Base-by-base conservation (phyloP, 2,113 vertebrate genomes). In the Cichladusa arquata region DNA sequence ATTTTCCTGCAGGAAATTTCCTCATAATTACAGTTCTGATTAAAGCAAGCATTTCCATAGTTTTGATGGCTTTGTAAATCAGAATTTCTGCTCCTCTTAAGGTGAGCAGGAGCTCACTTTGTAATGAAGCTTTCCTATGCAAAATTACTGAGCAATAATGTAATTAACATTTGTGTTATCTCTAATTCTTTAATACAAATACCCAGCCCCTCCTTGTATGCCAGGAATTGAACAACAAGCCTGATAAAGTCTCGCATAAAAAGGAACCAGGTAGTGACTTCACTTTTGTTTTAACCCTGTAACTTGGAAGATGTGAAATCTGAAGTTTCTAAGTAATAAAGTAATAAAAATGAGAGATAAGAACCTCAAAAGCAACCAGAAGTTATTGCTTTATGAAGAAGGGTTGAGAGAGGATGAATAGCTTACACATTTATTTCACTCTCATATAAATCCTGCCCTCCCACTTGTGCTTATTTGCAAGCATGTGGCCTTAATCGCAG, bases 51-150 rank as follows among this genome's bases (percentile, higher is more conserved):
- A 82, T 93, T 95, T 92, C 54, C 85, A 77, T 58, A 57, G 84
- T 93, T 94, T 88, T 77, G 79, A 90, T 86, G 54, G 79, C 62
- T 96, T 96, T 90, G 79, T 82, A 94, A 95, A 94, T 92, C 73
- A 91, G 50, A 61, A 34, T 78, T 83, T 57, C 40, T 91, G 56
- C 17, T 94, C n/a, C 61, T 90, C 31, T 86, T 83, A 66, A 12
- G 33, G 51, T 83, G 77, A 96, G 60, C 51, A 78, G 54, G 85
- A 95, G 66, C 23, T 81, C 80, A 33, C n/a, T 93, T 93, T 47
- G 18, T 51, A 86, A 96, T 86, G 65, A 65, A 87, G 42, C 71
- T 92, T 82, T 79, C 74, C 73, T 61, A n/a, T 34, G 31, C 61
- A 77, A 88, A 94, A 67, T 54, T 47, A 36, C n/a, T 85, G 26